Evolutionary conservation across 2,888 invertebrate genomes (phyloP).

Genomic region (Drosophila ezoana): DNA sequence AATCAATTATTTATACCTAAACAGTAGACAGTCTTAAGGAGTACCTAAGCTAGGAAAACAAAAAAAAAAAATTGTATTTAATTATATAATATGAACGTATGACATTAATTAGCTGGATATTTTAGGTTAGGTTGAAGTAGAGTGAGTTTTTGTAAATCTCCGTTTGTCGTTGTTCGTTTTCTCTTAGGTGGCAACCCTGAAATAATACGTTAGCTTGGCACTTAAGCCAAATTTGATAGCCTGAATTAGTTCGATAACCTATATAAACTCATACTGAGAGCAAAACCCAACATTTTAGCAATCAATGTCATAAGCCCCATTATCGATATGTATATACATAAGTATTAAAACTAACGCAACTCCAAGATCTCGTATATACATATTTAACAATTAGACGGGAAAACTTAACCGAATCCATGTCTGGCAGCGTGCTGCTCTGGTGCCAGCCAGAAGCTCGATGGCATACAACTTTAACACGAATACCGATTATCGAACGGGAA

Average conservation of each 20-base stretch:
- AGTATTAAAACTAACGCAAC: slow-evolving; percentile 11
- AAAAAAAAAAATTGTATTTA: slow-evolving; percentile 9
- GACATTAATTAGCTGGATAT: slow-evolving; percentile 10
- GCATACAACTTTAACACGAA: slow-evolving; percentile 27
- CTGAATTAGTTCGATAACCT: background rate
- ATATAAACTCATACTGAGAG: background rate
- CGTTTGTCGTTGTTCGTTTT: slow-evolving; percentile 3
- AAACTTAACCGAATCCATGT: background rate
- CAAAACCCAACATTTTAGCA: background rate
- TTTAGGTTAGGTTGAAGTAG: slow-evolving; percentile 7
- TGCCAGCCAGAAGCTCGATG: slow-evolving; percentile 59
- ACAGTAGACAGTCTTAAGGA: slow-evolving; percentile 70
- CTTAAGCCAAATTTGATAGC: background rate
- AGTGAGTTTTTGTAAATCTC: background rate
- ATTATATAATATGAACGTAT: slow-evolving; percentile 11
- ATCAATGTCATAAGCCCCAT: slow-evolving; percentile 4
- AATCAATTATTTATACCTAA: slow-evolving; percentile 50
- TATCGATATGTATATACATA: slow-evolving; percentile 4
- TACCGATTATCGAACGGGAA: slow-evolving; percentile 6
- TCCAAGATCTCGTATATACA: slow-evolving; percentile 9
- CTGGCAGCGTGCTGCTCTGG: slow-evolving; percentile 13
- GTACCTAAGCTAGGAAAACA: slow-evolving; percentile 44
- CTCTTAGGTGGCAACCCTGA: slow-evolving; percentile 2
- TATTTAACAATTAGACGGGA: slow-evolving; percentile 4
- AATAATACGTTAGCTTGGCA: background rate